These are phyloP conservation scores for Tinamus major DNA, from an alignment of 2,797 vertebrate genomes.

Conservation along the genomic window DNA sequence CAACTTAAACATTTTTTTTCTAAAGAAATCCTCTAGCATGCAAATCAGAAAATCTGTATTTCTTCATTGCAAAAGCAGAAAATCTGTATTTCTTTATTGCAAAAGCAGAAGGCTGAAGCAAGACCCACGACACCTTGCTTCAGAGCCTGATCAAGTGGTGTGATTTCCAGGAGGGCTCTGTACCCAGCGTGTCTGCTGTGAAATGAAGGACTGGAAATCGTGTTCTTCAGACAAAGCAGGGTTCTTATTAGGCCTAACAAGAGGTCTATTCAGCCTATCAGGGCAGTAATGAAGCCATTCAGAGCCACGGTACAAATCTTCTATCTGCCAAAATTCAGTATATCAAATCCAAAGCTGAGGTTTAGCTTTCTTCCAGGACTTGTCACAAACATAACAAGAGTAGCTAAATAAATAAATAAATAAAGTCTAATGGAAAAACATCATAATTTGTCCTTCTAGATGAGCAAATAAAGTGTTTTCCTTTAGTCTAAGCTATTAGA, in stretches of 20 bases:
- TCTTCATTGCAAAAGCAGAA: slow-evolving; percentile 9
- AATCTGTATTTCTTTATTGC: not conserved
- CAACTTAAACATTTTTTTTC: not conserved
- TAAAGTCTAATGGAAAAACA: slow-evolving; percentile 18
- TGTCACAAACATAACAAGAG: not conserved
- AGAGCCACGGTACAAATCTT: not conserved
- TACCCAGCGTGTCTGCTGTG: not conserved
- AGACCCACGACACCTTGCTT: not conserved
- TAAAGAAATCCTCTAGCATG: not conserved
- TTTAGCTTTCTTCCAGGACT: slow-evolving; percentile 8
- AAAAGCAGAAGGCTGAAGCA: not conserved
- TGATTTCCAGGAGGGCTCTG: not conserved
- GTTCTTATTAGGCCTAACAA: not conserved
- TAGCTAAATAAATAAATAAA: slow-evolving; percentile 13
- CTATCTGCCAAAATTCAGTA: not conserved
- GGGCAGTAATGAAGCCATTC: not conserved
- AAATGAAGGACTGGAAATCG: not conserved
- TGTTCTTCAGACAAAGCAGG: not conserved
- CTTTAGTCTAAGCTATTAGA: slow-evolving; percentile 32
- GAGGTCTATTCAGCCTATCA: slow-evolving; percentile 8
- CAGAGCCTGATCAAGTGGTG: not conserved
- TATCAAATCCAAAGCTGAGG: not conserved
- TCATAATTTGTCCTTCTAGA: slow-evolving; percentile 2
- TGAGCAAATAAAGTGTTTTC: slow-evolving; percentile 18
- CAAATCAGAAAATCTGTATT: not conserved